A percentile compares a stretch with the other conserved stretches of the same genome.
Conservation (phyloP, 2,888 invertebrate genomes). For the Monopis laevigella region DNA sequence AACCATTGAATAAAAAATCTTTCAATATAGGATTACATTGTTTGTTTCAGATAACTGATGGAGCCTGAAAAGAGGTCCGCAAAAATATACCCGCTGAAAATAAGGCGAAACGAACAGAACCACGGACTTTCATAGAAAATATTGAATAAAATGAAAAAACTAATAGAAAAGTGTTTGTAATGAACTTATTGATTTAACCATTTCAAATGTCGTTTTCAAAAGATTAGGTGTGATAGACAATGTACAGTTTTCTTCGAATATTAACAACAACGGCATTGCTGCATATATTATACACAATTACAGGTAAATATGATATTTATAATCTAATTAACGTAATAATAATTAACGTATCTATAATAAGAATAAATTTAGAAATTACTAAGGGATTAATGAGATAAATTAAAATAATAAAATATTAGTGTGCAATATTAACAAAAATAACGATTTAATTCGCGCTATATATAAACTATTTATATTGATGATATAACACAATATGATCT, state of each 20-base stretch:
- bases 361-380: too few species aligned
- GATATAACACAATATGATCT: too few species aligned
- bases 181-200: conserved; percentile 15
- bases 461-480: too few species aligned
- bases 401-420: too few species aligned
- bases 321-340: too few species aligned
- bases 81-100: background rate
- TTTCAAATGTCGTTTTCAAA: conserved; percentile 48
- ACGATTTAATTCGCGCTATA: too few species aligned
- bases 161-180: conserved; percentile 22
- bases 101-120: background rate
- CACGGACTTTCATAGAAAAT: background rate
- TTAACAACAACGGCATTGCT: conserved; percentile 51
- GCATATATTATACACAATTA: conserved; percentile 46
- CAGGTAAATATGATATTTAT: conserved; percentile 33
- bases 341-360: too few species aligned
- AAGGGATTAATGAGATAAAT: too few species aligned
- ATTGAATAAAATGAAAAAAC: conserved; percentile 33
- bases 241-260: conserved; percentile 51
- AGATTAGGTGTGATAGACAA: conserved; percentile 50
- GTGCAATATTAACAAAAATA: too few species aligned
- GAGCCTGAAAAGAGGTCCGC: background rate
- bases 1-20: too few species aligned
- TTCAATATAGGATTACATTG: too few species aligned
- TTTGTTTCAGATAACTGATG: conserved; percentile 7